Evolutionary conservation across 2,113 vertebrate genomes (phyloP).

Genomic region (Phrynosoma platyrhinos): DNA sequence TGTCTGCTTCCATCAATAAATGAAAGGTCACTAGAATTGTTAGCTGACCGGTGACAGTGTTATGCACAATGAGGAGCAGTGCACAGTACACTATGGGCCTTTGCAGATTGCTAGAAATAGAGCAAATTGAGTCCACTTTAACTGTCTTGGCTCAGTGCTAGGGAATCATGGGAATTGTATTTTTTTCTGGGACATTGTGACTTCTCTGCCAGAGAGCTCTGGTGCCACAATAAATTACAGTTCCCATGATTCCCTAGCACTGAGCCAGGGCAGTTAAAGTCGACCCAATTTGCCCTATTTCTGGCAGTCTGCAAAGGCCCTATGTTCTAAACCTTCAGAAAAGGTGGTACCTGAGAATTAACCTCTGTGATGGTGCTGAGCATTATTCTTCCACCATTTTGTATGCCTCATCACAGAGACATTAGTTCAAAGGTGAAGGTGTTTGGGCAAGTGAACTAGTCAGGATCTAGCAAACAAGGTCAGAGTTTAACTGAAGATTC

Average conservation of each 20-base stretch:
- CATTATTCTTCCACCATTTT: neutral
- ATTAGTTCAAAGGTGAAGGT: neutral
- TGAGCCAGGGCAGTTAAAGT: no score
- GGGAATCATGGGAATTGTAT: no score
- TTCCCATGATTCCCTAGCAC: no score
- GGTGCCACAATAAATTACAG: no score
- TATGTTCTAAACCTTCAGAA: neutral
- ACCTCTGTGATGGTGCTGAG: neutral
- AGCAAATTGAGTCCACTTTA: no score
- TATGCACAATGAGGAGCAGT: neutral
- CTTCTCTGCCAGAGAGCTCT: no score
- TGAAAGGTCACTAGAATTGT: conserved; percentile 44
- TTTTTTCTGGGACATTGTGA: no score
- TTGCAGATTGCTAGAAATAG: no score
- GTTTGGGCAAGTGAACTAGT: neutral
- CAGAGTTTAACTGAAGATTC: neutral
- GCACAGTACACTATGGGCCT: rapidly evolving
- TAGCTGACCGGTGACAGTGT: neutral
- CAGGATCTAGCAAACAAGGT: neutral
- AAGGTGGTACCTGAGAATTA: neutral
- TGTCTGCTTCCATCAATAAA: conserved; percentile 1
- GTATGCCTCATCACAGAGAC: neutral
- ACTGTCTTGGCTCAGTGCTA: no score
- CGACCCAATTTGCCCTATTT: no score
- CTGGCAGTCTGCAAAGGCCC: no score